A percentile compares a stretch with the other conserved stretches of the same genome.
These are phyloP conservation scores for Drosophila sp. DNA, from an alignment of 1,140 invertebrate species.

Conservation along the genomic window DNA sequence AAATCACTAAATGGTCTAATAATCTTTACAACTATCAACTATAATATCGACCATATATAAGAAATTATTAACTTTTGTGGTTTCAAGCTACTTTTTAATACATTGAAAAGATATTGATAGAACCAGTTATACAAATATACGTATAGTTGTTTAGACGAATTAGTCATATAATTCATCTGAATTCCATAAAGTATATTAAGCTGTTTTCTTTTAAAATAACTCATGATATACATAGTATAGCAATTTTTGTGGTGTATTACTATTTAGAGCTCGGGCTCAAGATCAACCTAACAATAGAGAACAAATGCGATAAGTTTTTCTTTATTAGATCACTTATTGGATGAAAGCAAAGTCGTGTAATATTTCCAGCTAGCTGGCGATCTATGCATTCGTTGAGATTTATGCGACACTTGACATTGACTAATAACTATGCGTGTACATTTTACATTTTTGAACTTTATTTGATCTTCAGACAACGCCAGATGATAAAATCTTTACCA, in stretches of 20 bases:
- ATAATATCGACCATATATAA: too few species aligned
- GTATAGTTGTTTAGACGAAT: too few species aligned
- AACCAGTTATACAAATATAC: too few species aligned
- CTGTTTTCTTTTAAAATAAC: too few species aligned
- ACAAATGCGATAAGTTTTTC: constrained; percentile 3
- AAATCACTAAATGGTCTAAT: too few species aligned
- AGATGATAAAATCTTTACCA: constrained; percentile 44
- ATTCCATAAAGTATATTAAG: too few species aligned
- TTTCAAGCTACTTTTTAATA: too few species aligned
- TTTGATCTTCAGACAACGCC: constrained; percentile 20
- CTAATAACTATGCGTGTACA: constrained; percentile 6
- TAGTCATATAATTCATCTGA: too few species aligned
- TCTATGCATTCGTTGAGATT: constrained; percentile 23
- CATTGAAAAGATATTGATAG: too few species aligned
- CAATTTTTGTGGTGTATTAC: neutral
- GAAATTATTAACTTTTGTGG: too few species aligned
- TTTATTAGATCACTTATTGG: constrained; percentile 22
- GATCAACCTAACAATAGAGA: constrained; percentile 22
- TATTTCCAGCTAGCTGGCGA: neutral
- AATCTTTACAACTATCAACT: too few species aligned
- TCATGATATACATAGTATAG: too few species aligned
- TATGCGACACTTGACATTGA: constrained; percentile 55
- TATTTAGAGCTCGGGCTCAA: neutral
- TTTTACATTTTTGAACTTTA: constrained; percentile 13
- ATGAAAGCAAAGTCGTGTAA: constrained; percentile 16